Conservation (phyloP, 2,888 invertebrate genomes). For the Caenorhabditis imperialis region DNA sequence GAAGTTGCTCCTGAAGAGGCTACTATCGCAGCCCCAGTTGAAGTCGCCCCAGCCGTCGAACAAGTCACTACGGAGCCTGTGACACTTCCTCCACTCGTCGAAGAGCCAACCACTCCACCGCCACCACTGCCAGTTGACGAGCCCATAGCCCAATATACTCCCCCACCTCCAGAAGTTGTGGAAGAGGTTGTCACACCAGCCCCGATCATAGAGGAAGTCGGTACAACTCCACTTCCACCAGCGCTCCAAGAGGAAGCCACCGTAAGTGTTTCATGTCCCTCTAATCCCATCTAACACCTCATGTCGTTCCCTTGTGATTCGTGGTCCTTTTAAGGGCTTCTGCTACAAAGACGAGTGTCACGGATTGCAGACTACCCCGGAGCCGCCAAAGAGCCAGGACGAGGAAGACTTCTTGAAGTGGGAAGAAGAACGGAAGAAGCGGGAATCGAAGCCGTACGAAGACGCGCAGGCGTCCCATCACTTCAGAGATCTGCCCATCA, state of each 20-base stretch:
- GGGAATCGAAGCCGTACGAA: constrained; percentile 30
- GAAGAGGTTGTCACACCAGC: constrained; percentile 7
- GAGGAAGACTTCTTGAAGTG: constrained; percentile 47
- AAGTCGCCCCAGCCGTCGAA: background rate
- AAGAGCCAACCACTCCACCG: background rate
- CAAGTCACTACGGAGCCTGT: background rate
- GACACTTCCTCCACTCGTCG: constrained; percentile 6
- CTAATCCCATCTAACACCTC: too few relatives aligned
- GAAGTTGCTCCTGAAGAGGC: constrained; percentile 2
- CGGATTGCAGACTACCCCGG: constrained; percentile 46
- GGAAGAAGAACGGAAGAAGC: constrained; percentile 33
- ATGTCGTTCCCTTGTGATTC: constrained; percentile 4
- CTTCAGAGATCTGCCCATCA: constrained; percentile 15
- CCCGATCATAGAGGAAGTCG: constrained; percentile 4
- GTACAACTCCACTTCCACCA: constrained; percentile 5
- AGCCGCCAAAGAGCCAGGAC: constrained; percentile 24
- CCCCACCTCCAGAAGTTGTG: constrained; percentile 6
- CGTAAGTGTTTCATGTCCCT: too few relatives aligned
- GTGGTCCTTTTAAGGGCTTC: constrained; percentile 44
- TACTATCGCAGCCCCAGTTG: constrained; percentile 1
- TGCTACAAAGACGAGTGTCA: constrained; percentile 58
- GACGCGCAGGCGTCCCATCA: constrained; percentile 22
- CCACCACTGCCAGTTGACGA: constrained; percentile 22
- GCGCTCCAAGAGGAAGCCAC: constrained; percentile 3
- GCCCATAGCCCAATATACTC: constrained; percentile 19